Percentiles rank a stretch among this genome's conserved stretches.
Evolutionary conservation across 2,888 invertebrate genomes (phyloP).

Genomic region (Himalopsyche tibetana): DNA sequence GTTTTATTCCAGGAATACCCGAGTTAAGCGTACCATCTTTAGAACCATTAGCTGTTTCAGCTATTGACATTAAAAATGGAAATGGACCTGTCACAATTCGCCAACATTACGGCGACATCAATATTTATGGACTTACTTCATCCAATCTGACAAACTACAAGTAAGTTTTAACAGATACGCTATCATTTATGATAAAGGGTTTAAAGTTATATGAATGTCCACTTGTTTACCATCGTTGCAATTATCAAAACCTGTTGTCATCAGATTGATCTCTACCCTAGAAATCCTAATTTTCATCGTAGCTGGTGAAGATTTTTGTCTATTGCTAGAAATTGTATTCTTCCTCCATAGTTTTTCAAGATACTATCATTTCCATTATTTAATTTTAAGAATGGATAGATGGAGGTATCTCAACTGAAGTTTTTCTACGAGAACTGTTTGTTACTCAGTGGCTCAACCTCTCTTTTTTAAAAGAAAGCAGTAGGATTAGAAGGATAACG

Average conservation of each 20-base stretch:
- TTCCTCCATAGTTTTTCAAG: not conserved
- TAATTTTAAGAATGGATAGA: not conserved
- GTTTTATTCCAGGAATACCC: constrained; percentile 75
- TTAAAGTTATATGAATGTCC: not conserved
- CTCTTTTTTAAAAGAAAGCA: too few relatives aligned
- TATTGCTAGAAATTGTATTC: too few relatives aligned
- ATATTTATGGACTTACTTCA: constrained; percentile 81
- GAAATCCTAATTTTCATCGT: too few relatives aligned
- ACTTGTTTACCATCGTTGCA: too few relatives aligned
- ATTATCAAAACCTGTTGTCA: too few relatives aligned
- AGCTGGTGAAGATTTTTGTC: too few relatives aligned
- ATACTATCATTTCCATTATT: not conserved
- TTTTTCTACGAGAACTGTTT: too few relatives aligned
- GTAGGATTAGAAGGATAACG: too few relatives aligned
- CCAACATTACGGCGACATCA: constrained; percentile 82
- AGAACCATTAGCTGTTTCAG: constrained; percentile 79
- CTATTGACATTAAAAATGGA: constrained; percentile 78
- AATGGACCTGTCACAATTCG: constrained; percentile 80
- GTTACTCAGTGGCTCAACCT: too few relatives aligned
- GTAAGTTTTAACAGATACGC: constrained; percentile 70
- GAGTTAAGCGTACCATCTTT: constrained; percentile 78
- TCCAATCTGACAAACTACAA: constrained; percentile 77
- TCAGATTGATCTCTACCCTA: too few relatives aligned
- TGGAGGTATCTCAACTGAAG: too few relatives aligned
- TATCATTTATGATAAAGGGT: not conserved